These are phyloP conservation scores for Ephydatia muelleri DNA, from an alignment of 37 sponge, comb jelly and placozoan species.

Conservation along the genomic window DNA sequence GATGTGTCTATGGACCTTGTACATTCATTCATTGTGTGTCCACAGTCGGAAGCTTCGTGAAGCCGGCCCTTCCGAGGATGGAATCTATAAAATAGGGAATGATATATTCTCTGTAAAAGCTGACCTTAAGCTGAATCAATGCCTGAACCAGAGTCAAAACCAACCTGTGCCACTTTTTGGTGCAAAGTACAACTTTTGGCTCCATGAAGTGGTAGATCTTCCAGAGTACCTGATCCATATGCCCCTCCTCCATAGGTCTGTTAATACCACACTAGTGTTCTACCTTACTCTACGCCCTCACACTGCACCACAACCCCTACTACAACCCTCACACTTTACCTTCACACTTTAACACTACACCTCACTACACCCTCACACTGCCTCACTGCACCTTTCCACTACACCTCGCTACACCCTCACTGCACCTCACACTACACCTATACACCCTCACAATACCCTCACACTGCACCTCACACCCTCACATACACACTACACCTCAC, in stretches of 20 bases:
- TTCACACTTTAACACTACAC: too few species aligned
- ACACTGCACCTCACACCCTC: too few species aligned
- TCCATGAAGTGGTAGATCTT: constrained; percentile 91
- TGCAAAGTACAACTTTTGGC: constrained; percentile 90
- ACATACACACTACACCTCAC: too few species aligned
- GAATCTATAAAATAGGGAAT: constrained; percentile 51
- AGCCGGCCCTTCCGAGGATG: constrained; percentile 31
- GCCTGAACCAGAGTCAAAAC: constrained; percentile 27
- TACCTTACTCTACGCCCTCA: neutral
- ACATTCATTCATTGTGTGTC: too few species aligned
- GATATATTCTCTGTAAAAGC: constrained; percentile 56
- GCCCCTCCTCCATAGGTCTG: constrained; percentile 83
- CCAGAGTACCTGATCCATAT: constrained; percentile 96
- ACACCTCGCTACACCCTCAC: too few species aligned
- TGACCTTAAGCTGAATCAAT: constrained; percentile 22
- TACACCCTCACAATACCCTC: too few species aligned
- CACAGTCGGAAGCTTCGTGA: constrained; percentile 42
- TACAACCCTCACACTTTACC: too few species aligned
- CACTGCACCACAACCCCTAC: too few species aligned
- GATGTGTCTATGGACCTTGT: neutral
- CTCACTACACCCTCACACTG: too few species aligned
- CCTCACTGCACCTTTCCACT: too few species aligned
- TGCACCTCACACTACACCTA: too few species aligned
- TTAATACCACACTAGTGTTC: neutral
- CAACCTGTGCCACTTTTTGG: constrained; percentile 82